Evolutionary conservation across 92 coral and sea anemone species (phyloP), one percentile per base, ranked within the genome.

Genomic region (Galaxea fascicularis): DNA sequence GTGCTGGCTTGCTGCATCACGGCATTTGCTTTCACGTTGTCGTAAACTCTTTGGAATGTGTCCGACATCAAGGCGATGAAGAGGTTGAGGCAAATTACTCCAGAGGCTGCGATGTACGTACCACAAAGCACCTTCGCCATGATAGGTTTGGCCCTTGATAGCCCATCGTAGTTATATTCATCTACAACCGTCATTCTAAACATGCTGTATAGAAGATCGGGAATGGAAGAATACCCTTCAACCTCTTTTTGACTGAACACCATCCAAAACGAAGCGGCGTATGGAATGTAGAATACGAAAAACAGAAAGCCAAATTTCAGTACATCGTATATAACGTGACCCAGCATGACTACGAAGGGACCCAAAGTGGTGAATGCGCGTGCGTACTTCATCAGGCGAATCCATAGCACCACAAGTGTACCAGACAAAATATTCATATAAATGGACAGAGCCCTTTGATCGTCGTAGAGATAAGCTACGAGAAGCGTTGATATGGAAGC

Each of bases 211-310:
- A 96, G 82, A 68, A 96, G 60, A 54, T 94, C 98, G 16, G 90
- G 73, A 17, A 94, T 85, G 4, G 81, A 75, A 7, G 98, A 86
- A 70, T 96, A 96, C 4, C 98, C 98, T 41, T 82, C 67, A 49
- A 96, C 87, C 39, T 84, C 78, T 28, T 91, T 91, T 31, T 71
- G 83, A 8, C 97, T 92, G 69, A 96, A 96, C 31, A 96, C 86
- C 95, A 96, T 96, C 98, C 98, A 96, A 83, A 96, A 96, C 51
- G 98, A 95, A 65, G 96, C 98, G 45, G 98, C 96, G 82, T 96
- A 96, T 4, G 98, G 98, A 65, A 96, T 94, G 89, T 96, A 96
- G 65, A 96, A 89, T 54, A 89, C 90, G 10, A 94, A 85, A 58
- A 88, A 96, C n/a, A 96, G 91, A 74, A 94, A 94, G 0, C 86